Evolutionary conservation across 2,888 invertebrate genomes (phyloP), one percentile per base, ranked within the genome.

Genomic region (Xanthia icteritia): DNA sequence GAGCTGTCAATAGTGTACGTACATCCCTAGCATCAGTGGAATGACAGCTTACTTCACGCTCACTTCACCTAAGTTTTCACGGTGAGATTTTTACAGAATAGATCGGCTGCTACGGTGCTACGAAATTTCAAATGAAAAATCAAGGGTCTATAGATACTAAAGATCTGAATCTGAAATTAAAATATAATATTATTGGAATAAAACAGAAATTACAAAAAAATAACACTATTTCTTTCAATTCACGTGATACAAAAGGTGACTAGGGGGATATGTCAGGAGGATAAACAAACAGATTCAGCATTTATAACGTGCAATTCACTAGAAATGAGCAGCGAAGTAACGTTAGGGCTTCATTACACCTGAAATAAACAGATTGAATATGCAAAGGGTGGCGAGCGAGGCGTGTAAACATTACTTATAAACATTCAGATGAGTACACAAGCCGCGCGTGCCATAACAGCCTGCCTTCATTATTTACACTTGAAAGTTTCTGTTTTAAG

Each of bases 311-410:
- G 2, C 36, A 51, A 36, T n/a, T 23, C 36, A 73, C 48, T 64
- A 27, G 8, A 78, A 78, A 76, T 73, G 65, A 67, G 64, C 66
- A 45, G 51, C 39, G 27, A 65, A 48, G 64, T 69, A 69, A 71
- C 71, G 66, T 76, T 69, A 78, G n/a, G 54, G 58, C 78, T 84
- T 79, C 74, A 86, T 84, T 85, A 77, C 31, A 51, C 68, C 39
- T 81, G 69, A 81, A 84, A 80, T 87, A 84, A 83, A 82, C 79
- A 61, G 42, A 79, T 84, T 85, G 68, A 79, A 82, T 82, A 87
- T 85, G 77, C 82, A 84, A 78, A 84, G 77, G 76, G 83, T 36
- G 74, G 48, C 48, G 77, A 67, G 54, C 65, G 76, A 69, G 42
- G 77, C 76, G 72, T 78, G 78, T 80, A 81, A 82, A 77, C 77